These are phyloP conservation scores for Coleophora deauratella DNA, from an alignment of 2,888 invertebrate genomes.

Conservation along the genomic window DNA sequence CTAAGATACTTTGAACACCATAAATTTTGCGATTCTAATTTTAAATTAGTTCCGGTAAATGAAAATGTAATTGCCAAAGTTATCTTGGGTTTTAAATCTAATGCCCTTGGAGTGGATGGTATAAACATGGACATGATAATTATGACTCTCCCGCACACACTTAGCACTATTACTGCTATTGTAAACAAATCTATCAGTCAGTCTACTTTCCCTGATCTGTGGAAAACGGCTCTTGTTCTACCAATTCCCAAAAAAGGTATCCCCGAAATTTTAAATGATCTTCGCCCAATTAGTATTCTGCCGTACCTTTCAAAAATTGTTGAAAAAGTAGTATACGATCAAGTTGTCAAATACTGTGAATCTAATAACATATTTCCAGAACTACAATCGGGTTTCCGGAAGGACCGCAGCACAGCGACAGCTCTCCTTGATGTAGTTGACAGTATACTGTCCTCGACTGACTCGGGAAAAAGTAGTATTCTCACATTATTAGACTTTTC, in stretches of 20 bases:
- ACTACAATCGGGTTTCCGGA: background rate
- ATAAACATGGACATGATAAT: background rate
- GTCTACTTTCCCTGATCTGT: background rate
- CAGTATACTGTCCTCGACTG: background rate
- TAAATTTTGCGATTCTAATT: background rate
- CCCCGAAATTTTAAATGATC: background rate
- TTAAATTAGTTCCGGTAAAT: background rate
- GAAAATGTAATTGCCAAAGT: background rate
- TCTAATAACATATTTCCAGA: background rate
- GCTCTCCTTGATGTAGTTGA: background rate
- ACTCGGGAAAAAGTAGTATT: background rate
- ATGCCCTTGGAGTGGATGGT: background rate
- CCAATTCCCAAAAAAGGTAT: background rate
- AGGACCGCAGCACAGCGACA: background rate
- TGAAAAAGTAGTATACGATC: background rate
- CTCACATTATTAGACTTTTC: slow-evolving; percentile 1
- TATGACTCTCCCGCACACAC: background rate
- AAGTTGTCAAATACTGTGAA: background rate
- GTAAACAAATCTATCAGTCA: background rate
- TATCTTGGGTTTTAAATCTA: background rate
- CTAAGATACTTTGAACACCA: background rate
- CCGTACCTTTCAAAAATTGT: background rate
- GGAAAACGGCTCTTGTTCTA: background rate
- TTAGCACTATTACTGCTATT: background rate
- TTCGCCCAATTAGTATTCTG: background rate